Conservation (phyloP, 1,140 invertebrate species). For the Drosophila sechellia region DNA sequence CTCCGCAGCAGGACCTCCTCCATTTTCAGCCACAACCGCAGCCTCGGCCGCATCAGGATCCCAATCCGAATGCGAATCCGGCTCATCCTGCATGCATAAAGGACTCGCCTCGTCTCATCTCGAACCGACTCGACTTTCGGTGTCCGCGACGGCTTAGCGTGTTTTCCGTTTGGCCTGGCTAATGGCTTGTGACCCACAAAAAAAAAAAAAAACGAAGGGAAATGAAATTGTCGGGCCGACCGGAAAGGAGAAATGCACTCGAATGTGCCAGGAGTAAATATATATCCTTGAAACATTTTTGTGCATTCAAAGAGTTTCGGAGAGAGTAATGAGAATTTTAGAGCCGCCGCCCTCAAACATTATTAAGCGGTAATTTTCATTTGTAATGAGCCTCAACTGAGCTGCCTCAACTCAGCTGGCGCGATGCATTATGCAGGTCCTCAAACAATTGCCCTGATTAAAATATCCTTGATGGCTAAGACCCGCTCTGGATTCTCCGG, state of each 20-base stretch:
- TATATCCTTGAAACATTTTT: conserved; percentile 57
- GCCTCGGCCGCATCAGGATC: conserved; percentile 22
- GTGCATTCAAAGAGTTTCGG: conserved; percentile 46
- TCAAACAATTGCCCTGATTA: conserved; percentile 79
- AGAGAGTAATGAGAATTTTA: conserved; percentile 34
- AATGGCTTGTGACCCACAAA: conserved; percentile 55
- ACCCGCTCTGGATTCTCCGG: conserved; percentile 1
- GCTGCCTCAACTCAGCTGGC: conserved; percentile 24
- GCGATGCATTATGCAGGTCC: conserved; percentile 64
- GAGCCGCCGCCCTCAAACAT: conserved; percentile 52
- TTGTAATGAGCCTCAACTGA: conserved; percentile 61
- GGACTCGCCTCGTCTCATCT: conserved; percentile 16
- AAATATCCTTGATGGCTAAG: conserved; percentile 67
- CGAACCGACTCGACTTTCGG: not conserved
- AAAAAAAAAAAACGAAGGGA: not conserved
- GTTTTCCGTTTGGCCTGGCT: conserved; percentile 46
- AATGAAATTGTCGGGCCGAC: conserved; percentile 15
- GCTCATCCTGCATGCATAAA: conserved; percentile 77
- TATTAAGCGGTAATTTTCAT: conserved; percentile 81
- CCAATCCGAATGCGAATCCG: conserved; percentile 39
- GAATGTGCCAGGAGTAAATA: conserved; percentile 8
- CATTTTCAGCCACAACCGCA: conserved; percentile 45
- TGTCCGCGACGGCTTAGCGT: conserved; percentile 44
- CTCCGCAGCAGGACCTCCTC: conserved; percentile 3
- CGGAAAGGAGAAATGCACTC: conserved; percentile 10